These are phyloP conservation scores for Nesogale talazaci DNA, from an alignment of 2,113 vertebrate species.

Conservation along the genomic window DNA sequence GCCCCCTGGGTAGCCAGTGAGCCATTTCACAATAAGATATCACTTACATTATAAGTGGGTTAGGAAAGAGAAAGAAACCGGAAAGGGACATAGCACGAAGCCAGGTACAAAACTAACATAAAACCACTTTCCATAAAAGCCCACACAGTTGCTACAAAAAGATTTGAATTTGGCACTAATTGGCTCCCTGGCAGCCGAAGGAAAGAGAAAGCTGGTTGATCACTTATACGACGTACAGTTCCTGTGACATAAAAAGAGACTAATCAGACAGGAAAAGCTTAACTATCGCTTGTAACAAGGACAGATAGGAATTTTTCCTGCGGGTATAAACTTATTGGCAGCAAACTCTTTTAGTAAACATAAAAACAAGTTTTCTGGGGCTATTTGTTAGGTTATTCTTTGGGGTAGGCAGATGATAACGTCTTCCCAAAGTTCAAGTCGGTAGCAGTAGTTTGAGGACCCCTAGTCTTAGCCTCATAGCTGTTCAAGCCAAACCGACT, in stretches of 20 bases:
- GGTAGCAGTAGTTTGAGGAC: not conserved
- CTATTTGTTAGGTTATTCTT: not conserved
- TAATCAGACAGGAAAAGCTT: conserved; percentile 59
- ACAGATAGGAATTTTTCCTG: conserved; percentile 60
- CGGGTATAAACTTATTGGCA: not conserved
- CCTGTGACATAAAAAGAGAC: conserved; percentile 34
- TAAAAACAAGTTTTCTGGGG: not conserved
- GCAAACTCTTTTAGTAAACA: not conserved
- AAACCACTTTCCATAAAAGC: not conserved
- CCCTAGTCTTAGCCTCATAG: not conserved
- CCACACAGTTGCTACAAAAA: conserved; percentile 2
- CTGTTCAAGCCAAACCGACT: no score
- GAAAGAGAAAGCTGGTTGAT: conserved; percentile 37
- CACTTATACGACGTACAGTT: conserved; percentile 9
- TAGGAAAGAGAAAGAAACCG: conserved; percentile 16
- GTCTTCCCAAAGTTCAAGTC: not conserved
- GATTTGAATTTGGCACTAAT: conserved; percentile 46
- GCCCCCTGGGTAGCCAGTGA: not conserved
- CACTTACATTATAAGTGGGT: not conserved
- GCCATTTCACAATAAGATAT: not conserved
- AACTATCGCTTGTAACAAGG: conserved; percentile 56
- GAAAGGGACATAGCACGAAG: not conserved
- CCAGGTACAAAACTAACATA: not conserved
- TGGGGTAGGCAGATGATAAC: not conserved
- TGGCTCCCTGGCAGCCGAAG: conserved; percentile 33